Percentiles rank a stretch among this genome's conserved stretches.
Conservation (phyloP, 2,888 invertebrate species). For the Apomyelois bistriatella region DNA sequence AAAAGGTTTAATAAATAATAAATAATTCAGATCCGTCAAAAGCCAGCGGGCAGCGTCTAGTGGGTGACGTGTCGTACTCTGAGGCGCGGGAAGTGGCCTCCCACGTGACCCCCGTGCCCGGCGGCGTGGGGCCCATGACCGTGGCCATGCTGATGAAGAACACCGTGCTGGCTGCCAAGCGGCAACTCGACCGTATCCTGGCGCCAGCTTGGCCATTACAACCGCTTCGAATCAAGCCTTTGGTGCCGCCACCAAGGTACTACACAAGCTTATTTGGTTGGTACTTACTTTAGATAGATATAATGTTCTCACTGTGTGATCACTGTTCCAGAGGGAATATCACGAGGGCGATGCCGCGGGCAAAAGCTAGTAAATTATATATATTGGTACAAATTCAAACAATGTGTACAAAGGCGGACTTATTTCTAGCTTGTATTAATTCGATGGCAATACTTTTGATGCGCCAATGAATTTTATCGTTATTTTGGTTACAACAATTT, state of each 20-base stretch:
- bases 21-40: constrained; percentile 83
- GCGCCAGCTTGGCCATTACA: constrained; percentile 85
- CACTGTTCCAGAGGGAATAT: no score
- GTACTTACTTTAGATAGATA: no score
- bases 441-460: no score
- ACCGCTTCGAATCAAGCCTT: constrained; percentile 82
- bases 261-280: not conserved
- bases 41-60: constrained; percentile 88
- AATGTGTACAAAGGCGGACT: no score
- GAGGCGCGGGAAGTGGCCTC: constrained; percentile 90
- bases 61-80: constrained; percentile 96
- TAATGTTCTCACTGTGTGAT: no score
- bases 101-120: constrained; percentile 96
- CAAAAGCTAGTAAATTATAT: no score
- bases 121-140: constrained; percentile 99
- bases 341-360: no score
- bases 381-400: no score
- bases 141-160: constrained; percentile 98
- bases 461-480: no score
- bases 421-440: no score
- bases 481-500: no score
- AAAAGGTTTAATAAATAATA: no score
- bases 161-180: constrained; percentile 91
- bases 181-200: constrained; percentile 79
- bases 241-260: constrained; percentile 91